These are phyloP conservation scores for Drosophila mulleri DNA, from an alignment of 2,888 invertebrate genomes.

Conservation along the genomic window DNA sequence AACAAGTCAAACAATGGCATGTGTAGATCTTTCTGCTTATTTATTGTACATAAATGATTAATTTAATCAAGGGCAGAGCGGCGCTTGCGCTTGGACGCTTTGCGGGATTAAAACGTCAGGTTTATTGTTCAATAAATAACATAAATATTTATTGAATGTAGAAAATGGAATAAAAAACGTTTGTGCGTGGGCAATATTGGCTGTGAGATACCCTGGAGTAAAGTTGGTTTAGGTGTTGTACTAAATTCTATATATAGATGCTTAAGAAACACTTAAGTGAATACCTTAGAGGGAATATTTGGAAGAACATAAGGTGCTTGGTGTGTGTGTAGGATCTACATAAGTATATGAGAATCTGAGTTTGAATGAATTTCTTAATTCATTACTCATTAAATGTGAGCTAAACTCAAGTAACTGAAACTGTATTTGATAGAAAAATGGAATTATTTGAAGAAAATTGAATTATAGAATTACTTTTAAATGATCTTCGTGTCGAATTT, in stretches of 20 bases:
- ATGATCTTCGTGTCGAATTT: not conserved
- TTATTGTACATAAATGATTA: conserved; percentile 54
- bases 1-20: conserved; percentile 57
- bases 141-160: conserved; percentile 54
- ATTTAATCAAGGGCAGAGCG: conserved; percentile 62
- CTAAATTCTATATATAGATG: not conserved
- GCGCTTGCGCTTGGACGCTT: conserved; percentile 55
- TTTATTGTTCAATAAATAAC: conserved; percentile 45
- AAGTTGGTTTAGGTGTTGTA: not conserved
- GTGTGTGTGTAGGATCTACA: not conserved
- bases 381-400: not conserved
- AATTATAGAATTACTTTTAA: no score
- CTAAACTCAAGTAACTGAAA: not conserved
- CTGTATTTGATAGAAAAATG: not conserved
- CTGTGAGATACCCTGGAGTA: not conserved
- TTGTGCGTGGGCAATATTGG: accelerated
- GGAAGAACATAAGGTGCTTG: no score
- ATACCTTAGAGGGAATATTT: no score
- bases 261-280: no score
- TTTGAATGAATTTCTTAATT: not conserved
- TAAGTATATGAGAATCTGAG: accelerated
- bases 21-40: conserved; percentile 6
- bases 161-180: not conserved
- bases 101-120: conserved; percentile 64
- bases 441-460: no score